phyloP scores from a whole-genome alignment of 1,140 invertebrate genomes.

The Latrodectus geometricus region DNA sequence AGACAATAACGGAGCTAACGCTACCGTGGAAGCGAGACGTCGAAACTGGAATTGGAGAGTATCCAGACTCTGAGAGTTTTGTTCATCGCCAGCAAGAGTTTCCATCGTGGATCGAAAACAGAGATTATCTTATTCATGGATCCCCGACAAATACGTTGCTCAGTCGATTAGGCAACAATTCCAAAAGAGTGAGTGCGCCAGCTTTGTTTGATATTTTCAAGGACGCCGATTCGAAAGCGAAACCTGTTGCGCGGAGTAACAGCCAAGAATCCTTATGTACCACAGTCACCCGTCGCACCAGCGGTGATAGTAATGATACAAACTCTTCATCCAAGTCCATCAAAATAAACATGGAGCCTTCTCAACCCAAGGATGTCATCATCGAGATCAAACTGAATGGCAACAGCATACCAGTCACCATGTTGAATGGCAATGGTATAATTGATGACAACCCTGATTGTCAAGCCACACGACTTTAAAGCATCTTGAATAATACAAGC shows the following conservation, averaged over 20 bases:
- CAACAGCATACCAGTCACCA: background rate
- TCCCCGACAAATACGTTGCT: constrained; percentile 91
- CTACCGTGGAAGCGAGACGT: constrained; percentile 84
- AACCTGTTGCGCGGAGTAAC: background rate
- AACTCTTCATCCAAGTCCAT: background rate
- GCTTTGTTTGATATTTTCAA: constrained; percentile 46
- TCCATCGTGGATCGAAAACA: constrained; percentile 90
- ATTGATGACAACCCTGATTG: constrained; percentile 14
- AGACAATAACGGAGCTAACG: constrained; percentile 84
- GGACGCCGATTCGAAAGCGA: background rate
- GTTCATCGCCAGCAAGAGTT: constrained; percentile 86
- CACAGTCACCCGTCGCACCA: background rate
- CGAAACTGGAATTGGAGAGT: background rate
- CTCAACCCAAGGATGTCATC: constrained; percentile 32
- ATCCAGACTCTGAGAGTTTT: background rate
- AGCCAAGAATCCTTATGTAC: constrained; percentile 8
- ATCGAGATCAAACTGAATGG: constrained; percentile 42
- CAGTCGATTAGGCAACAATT: constrained; percentile 69
- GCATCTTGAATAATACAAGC: no score
- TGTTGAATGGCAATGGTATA: background rate
- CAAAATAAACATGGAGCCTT: constrained; percentile 15
- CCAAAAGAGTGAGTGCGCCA: constrained; percentile 29
- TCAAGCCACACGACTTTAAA: constrained; percentile 44
- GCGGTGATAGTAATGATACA: background rate
- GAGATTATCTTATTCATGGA: constrained; percentile 84